Evolutionary conservation across 2,888 invertebrate species (phyloP).

Genomic region (Sialis fuliginosa): DNA sequence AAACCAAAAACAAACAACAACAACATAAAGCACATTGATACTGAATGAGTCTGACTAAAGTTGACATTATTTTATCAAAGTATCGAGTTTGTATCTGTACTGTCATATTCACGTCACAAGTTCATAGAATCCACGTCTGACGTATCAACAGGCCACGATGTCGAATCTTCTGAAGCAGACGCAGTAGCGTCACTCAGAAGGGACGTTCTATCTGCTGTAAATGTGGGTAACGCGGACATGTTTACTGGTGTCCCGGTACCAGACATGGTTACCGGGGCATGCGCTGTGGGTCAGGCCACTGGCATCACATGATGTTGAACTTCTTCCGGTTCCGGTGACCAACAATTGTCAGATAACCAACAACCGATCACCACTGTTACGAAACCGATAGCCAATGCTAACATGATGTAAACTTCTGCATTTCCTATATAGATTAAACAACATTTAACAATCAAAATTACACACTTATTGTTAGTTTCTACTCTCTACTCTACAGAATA

Average conservation of each 20-base stretch:
- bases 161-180: slow-evolving; percentile 9
- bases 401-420: slow-evolving; percentile 57
- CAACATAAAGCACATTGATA: too few species aligned
- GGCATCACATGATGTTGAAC: slow-evolving; percentile 31
- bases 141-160: slow-evolving; percentile 17
- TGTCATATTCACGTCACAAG: slow-evolving; percentile 10
- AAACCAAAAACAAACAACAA: too few species aligned
- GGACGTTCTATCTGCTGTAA: slow-evolving; percentile 25
- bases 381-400: slow-evolving; percentile 52
- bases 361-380: slow-evolving; percentile 58
- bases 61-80: too few species aligned
- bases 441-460: too few species aligned
- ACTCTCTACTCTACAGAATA: too few species aligned
- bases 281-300: slow-evolving; percentile 41
- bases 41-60: too few species aligned
- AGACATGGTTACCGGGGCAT: too few species aligned
- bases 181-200: slow-evolving; percentile 19
- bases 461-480: too few species aligned
- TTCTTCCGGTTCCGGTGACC: slow-evolving; percentile 48
- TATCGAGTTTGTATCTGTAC: background rate
- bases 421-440: slow-evolving; percentile 29
- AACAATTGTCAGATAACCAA: slow-evolving; percentile 62
- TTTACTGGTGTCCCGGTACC: slow-evolving; percentile 21
- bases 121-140: slow-evolving; percentile 15
- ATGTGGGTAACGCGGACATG: slow-evolving; percentile 21